Conservation (phyloP, 2,113 vertebrate species). For the Coryphaenoides rupestris region DNA sequence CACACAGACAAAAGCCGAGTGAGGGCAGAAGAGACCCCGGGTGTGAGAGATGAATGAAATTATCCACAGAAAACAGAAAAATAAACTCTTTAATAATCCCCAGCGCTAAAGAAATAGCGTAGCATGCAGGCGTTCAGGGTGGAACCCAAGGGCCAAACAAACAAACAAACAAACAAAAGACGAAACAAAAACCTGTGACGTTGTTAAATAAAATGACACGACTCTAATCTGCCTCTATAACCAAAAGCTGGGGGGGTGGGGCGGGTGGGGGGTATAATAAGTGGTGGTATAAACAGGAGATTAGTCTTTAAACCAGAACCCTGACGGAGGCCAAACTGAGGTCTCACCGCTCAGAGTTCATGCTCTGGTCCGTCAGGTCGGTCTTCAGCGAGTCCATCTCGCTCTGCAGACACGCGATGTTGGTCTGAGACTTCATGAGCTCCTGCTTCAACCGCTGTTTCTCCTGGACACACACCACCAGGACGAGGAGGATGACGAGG, state of each 20-base stretch:
- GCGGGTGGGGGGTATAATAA: too few species aligned
- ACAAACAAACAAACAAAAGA: neutral
- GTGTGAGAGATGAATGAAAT: neutral
- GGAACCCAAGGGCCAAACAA: neutral
- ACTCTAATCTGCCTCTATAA: too few species aligned
- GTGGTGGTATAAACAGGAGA: too few species aligned
- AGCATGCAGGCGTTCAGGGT: neutral
- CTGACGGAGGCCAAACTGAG: neutral
- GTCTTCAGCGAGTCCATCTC: constrained; percentile 92
- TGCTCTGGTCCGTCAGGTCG: constrained; percentile 88
- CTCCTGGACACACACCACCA: too few species aligned
- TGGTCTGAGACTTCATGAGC: constrained; percentile 90
- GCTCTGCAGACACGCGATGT: constrained; percentile 87
- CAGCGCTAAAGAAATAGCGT: neutral
- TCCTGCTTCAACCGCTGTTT: constrained; percentile 93
- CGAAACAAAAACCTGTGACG: too few species aligned
- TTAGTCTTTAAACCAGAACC: neutral
- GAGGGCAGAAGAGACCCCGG: neutral
- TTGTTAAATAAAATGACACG: too few species aligned
- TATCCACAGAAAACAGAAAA: neutral
- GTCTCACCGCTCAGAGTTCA: constrained; percentile 84
- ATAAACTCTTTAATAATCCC: neutral
- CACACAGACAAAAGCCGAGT: too few species aligned
- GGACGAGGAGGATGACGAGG: neutral
- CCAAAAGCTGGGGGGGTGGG: too few species aligned